Conservation (phyloP, 2,888 invertebrate species). For the Acutogordius australiensis region DNA sequence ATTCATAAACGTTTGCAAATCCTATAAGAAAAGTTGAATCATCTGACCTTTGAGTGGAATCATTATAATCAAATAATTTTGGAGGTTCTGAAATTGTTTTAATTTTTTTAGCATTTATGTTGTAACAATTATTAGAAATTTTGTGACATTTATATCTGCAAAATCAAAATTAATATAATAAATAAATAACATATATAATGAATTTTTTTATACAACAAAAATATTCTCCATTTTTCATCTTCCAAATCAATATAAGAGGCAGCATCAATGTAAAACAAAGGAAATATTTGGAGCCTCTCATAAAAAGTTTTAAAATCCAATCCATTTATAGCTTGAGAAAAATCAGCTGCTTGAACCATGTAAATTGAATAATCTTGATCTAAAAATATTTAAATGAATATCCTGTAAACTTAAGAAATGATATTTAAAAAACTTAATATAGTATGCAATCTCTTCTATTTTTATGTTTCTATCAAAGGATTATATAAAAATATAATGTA, state of each 20-base stretch:
- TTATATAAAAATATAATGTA: too few species aligned
- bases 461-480: too few species aligned
- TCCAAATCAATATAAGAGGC: conserved; percentile 69
- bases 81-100: conserved; percentile 11
- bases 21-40: too few species aligned
- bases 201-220: background rate
- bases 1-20: conserved; percentile 66
- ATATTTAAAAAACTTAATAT: background rate
- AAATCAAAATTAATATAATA: conserved; percentile 24
- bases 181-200: too few species aligned
- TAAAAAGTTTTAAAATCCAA: background rate
- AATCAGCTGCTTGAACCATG: background rate
- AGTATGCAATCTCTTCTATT: too few species aligned
- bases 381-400: too few species aligned
- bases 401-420: too few species aligned
- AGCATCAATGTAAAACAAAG: conserved; percentile 81
- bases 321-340: background rate
- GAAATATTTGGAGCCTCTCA: conserved; percentile 43
- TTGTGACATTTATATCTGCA: conserved; percentile 21
- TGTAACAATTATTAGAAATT: conserved; percentile 12
- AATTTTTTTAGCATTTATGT: background rate
- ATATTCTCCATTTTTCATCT: conserved; percentile 52
- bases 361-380: too few species aligned
- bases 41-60: too few species aligned
- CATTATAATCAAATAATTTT: conserved; percentile 22